Evolutionary conservation across 2,797 vertebrate species (phyloP), one percentile per base, ranked within the genome.

Genomic region (Triplophysa bombifrons): DNA sequence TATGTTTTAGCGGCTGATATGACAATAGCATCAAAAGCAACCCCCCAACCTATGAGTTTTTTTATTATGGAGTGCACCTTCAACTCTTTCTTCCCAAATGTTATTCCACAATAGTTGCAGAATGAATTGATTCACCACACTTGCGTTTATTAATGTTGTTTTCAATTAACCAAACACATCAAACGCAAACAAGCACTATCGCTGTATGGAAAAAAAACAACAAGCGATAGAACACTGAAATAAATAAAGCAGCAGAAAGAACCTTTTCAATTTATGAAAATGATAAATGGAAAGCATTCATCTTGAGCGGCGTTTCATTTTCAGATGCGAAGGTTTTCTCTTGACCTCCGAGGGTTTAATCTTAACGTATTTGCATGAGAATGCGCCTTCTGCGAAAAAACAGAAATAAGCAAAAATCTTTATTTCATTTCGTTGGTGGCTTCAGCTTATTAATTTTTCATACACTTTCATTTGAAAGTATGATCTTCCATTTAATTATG

Each of bases 391-490:
- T 17, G 74, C 83, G 83, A 81, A 88, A 86, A 86, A 80, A 90
- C 84, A 80, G 84, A 91, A 88, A 90, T 88, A 88, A 91, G 86
- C 86, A 85, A 83, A 90, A 66, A 86, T 84, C 75, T 85, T 87
- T 88, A 82, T 75, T 86, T 74, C 63, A 78, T 86, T 87, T 83
- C 22, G 85, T 88, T 70, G 25, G 61, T 30, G 75, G 86, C 84
- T 71, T 75, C 16, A 51, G 85, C 77, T 65, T 50, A 92, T 91
- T 90, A 88, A 88, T 91, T 90, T 89, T 90, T 85, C 85, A 84
- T 83, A 83, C 56, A 74, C 82, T 78, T 87, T 80, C 70, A 84
- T 91, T 90, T 88, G 86, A 86, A 90, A 87, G 87, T 86, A 86
- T 85, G 88, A 89, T 88, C 82, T 86, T 86, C 88, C 78, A 76